phyloP scores from a whole-genome alignment of 2,113 vertebrate species.

The Salvelinus namaycush region DNA sequence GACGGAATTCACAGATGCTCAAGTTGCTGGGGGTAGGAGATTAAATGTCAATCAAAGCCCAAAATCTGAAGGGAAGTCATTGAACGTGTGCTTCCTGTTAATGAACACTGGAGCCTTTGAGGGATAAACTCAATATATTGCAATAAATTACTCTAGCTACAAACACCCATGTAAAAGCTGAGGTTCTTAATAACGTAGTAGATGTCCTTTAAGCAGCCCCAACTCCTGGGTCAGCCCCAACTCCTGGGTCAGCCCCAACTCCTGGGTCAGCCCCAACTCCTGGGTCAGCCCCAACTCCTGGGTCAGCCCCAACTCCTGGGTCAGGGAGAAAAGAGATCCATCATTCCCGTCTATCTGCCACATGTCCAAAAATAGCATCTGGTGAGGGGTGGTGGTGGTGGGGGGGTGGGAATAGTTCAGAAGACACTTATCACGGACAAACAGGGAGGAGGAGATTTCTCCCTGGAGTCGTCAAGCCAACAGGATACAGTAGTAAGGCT shows the following conservation, averaged over 20 bases:
- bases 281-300: not conserved
- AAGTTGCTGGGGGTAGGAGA: constrained; percentile 30
- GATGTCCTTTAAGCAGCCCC: not conserved
- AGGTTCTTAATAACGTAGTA: not conserved
- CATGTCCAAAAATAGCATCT: constrained; percentile 2
- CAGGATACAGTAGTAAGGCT: constrained; percentile 5
- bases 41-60: constrained; percentile 52
- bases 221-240: constrained; percentile 6
- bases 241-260: constrained; percentile 12
- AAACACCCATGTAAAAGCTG: not conserved
- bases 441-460: not conserved
- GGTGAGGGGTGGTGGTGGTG: not conserved
- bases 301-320: not conserved
- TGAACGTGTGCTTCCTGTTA: constrained; percentile 50
- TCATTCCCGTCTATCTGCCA: constrained; percentile 24
- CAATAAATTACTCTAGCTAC: not conserved
- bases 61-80: constrained; percentile 33
- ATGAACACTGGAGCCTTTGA: constrained; percentile 31
- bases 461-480: not conserved
- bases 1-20: constrained; percentile 23
- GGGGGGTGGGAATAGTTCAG: not conserved
- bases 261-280: constrained; percentile 1
- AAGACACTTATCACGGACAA: not conserved
- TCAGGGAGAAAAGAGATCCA: constrained; percentile 13
- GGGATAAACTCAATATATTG: not conserved